Conservation (phyloP, 2,797 vertebrate species). For the Lateolabrax maculatus region DNA sequence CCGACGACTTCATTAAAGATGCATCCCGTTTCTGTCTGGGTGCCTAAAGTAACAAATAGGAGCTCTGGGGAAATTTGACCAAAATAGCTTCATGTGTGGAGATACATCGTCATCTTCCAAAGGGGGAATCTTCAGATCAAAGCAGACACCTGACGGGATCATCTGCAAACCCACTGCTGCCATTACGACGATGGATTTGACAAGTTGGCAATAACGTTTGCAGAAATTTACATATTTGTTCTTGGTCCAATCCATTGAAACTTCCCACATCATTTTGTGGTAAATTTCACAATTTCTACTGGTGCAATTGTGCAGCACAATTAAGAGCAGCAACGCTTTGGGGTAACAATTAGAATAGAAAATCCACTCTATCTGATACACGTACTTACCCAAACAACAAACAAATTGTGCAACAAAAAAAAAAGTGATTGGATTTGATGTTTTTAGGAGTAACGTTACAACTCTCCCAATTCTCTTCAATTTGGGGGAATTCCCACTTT, state of each 20-base stretch:
- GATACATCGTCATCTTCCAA: background rate
- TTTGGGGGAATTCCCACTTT: too few species aligned
- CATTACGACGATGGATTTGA: background rate
- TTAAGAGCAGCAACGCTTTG: too few species aligned
- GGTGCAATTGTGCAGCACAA: too few species aligned
- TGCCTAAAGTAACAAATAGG: constrained; percentile 36
- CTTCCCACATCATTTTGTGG: too few species aligned
- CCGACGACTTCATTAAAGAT: constrained; percentile 59
- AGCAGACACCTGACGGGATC: constrained; percentile 17
- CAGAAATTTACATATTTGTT: background rate
- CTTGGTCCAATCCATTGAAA: background rate
- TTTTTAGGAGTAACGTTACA: too few species aligned
- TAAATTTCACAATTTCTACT: too few species aligned
- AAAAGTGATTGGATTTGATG: too few species aligned
- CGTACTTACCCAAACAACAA: too few species aligned
- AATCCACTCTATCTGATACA: too few species aligned
- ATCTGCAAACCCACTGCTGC: background rate
- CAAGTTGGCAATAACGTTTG: background rate
- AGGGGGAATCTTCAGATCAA: constrained; percentile 12
- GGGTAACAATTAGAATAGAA: too few species aligned
- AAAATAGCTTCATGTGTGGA: constrained; percentile 20
- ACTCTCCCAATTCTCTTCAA: too few species aligned
- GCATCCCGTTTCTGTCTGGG: constrained; percentile 50
- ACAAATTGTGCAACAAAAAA: too few species aligned
- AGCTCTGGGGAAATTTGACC: constrained; percentile 51